Percentiles rank a stretch among this genome's conserved stretches.
Evolutionary conservation across 2,888 invertebrate species (phyloP).

Genomic region (Lasioglossum zephyrum): DNA sequence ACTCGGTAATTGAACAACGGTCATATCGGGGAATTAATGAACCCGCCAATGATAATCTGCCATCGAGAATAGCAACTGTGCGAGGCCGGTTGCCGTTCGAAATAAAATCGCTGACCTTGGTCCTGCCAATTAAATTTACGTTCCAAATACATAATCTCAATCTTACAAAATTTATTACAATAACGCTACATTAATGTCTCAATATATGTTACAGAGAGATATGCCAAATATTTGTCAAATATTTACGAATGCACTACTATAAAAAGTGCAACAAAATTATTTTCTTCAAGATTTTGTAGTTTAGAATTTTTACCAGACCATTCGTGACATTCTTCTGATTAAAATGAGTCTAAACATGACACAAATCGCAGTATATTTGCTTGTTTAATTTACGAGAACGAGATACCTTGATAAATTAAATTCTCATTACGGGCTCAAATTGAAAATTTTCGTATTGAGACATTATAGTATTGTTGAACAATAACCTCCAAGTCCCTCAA

Average conservation of each 20-base stretch:
- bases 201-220: too few relatives aligned
- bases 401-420: too few relatives aligned
- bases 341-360: too few relatives aligned
- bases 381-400: too few relatives aligned
- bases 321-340: too few relatives aligned
- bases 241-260: too few relatives aligned
- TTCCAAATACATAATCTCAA: neutral
- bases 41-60: slow-evolving; percentile 12
- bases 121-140: neutral
- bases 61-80: neutral
- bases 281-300: too few relatives aligned
- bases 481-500: neutral
- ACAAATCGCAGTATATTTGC: too few relatives aligned
- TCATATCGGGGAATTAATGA: slow-evolving; percentile 40
- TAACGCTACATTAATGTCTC: neutral
- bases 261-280: too few relatives aligned
- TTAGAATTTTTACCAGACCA: too few relatives aligned
- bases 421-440: too few relatives aligned
- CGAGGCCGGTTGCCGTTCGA: neutral
- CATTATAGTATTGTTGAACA: neutral
- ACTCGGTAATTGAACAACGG: slow-evolving; percentile 51
- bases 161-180: neutral
- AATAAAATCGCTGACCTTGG: slow-evolving; percentile 7
- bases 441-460: neutral
- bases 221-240: too few relatives aligned